phyloP scores from a whole-genome alignment of 2,113 vertebrate species.

The Cyanocitta stelleri region DNA sequence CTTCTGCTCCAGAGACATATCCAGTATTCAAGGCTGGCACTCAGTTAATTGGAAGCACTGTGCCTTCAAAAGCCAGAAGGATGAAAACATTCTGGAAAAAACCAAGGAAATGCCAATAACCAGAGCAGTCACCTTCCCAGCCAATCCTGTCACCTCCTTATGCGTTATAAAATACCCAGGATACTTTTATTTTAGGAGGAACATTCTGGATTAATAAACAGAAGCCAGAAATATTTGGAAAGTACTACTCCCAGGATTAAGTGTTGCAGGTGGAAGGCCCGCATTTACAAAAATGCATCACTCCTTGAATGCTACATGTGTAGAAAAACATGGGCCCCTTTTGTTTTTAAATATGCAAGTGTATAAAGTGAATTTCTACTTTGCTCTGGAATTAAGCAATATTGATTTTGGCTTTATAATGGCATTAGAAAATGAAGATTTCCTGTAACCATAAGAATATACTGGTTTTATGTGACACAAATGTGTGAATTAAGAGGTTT shows the following conservation, averaged over 20 bases:
- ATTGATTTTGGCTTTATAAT: not conserved
- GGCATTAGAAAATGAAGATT: not conserved
- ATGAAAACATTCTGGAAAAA: not conserved
- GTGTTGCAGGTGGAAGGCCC: not conserved
- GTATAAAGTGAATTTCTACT: not conserved
- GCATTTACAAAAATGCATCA: not conserved
- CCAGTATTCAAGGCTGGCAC: not conserved
- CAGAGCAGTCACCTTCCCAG: not conserved
- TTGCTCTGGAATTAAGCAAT: not conserved
- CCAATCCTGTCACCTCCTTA: not conserved
- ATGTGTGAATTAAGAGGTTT: not conserved
- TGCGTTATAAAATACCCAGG: not conserved
- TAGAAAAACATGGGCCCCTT: not conserved
- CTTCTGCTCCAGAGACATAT: not conserved
- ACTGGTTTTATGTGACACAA: not conserved
- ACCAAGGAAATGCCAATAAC: not conserved
- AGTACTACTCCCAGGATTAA: not conserved
- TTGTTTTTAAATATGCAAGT: not conserved
- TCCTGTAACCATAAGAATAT: not conserved
- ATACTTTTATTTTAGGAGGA: not conserved
- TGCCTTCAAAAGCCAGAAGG: not conserved
- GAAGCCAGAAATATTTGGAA: not conserved
- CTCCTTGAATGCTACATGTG: not conserved
- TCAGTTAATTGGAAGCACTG: not conserved
- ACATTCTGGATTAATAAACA: not conserved